Percentiles rank a stretch among this genome's conserved stretches.
These are phyloP conservation scores for Cryptocephalus primarius DNA, from an alignment of 2,888 invertebrate species.

Conservation along the genomic window DNA sequence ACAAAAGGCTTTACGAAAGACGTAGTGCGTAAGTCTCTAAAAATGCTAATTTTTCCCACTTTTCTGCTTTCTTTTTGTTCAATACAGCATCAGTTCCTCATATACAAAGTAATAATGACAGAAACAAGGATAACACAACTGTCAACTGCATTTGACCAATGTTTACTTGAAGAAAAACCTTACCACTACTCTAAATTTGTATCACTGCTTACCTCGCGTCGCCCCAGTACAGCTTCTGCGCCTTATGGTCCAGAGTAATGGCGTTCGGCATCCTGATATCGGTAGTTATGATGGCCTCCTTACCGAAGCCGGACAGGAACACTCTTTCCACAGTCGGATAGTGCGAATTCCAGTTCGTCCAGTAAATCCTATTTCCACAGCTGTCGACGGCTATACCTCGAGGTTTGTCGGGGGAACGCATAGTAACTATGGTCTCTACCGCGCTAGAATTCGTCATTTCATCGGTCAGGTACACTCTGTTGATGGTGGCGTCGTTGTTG, in stretches of 20 bases:
- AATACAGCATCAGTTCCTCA: no score
- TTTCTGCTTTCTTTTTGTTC: no score
- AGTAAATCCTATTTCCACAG: slow-evolving; percentile 66
- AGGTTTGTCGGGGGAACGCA: slow-evolving; percentile 64
- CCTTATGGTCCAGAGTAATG: slow-evolving; percentile 62
- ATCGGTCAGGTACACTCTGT: slow-evolving; percentile 42
- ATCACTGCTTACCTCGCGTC: slow-evolving; percentile 45
- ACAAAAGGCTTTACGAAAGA: no score
- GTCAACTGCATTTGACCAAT: no score
- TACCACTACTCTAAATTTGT: no score
- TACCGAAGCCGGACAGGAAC: slow-evolving; percentile 40
- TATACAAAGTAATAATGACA: no score
- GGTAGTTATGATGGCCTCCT: slow-evolving; percentile 61
- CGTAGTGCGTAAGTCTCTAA: no score
- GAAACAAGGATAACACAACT: no score
- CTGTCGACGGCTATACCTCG: slow-evolving; percentile 77
- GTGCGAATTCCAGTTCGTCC: slow-evolving; percentile 85
- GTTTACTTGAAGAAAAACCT: no score
- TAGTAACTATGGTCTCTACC: slow-evolving; percentile 49
- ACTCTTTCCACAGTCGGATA: slow-evolving; percentile 73
- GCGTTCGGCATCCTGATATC: slow-evolving; percentile 83
- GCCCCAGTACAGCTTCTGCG: slow-evolving; percentile 72
- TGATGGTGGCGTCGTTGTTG: slow-evolving; percentile 65
- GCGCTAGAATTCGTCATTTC: slow-evolving; percentile 34
- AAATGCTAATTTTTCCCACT: no score